Base-by-base conservation (phyloP, 2,888 invertebrate genomes). In the Drosophila diplacantha region DNA sequence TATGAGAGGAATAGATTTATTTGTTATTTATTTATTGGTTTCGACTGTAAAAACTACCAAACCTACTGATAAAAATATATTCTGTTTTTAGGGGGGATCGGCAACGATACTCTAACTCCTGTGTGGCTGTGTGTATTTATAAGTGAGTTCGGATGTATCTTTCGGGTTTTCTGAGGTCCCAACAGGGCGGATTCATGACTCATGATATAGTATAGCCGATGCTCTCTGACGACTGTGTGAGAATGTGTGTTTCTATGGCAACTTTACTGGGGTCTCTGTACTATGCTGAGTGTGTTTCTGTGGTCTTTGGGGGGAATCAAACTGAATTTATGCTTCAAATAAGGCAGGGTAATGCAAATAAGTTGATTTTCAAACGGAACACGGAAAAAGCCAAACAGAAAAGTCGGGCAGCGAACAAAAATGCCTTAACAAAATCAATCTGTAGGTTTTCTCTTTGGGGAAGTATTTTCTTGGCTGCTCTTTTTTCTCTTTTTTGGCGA, bases 31-130 rank as follows among this genome's bases (percentile, higher is more conserved):
- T 64, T 70, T 59, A 50, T 52, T 49, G 26, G 37, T 52, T 71
- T 63, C 63, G 75, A 39, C 81, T 72, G 72, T 66, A 55, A 60
- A 70, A 64, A 50, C 68, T 69, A 78, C 78, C 72, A 83, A 66
- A 60, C 76, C 83, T 77, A 83, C 83, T 39, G 64, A 63, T 72
- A 47, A 71, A 67, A 68, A 66, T 46, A 46, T 69, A 66, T 46
- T 66, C 51, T 69, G 62, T 29, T 52, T 46, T 56, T 37, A 29
- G 18, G 59, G 41, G 59, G 46, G 53, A 32, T 57, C 60, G 70
- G 46, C 34, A 58, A 58, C 71, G 63, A 51, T 59, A 47, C 39
- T 55, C 73, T 69, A 78, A 38, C 22, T 60, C 49, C 47, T 68
- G 39, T 58, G 57, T 57, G 47, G 53, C n/a, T 65, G 26, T 57